Conservation (phyloP, 53 echinoderm and acorn worm species). For the Crossaster papposus region DNA sequence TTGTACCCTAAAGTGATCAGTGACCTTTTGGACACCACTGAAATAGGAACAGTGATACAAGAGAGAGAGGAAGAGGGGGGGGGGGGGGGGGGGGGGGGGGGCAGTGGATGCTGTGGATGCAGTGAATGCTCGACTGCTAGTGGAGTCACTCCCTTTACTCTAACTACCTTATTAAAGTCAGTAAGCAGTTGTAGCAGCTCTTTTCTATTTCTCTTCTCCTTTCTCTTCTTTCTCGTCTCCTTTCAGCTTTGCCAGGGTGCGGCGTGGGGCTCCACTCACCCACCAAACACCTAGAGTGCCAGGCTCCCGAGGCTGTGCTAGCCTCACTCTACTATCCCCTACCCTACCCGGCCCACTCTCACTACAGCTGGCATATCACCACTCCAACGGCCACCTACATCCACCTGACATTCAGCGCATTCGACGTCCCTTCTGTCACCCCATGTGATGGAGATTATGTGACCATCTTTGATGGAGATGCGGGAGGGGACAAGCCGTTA, state of each 20-base stretch:
- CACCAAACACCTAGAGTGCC: constrained; percentile 29
- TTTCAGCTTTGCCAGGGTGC: constrained; percentile 62
- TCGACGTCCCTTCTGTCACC: constrained; percentile 58
- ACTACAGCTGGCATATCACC: constrained; percentile 73
- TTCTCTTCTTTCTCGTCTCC: background rate
- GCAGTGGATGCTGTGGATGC: too few species aligned
- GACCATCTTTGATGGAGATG: constrained; percentile 37
- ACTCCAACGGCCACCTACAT: constrained; percentile 74
- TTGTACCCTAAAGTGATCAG: too few species aligned
- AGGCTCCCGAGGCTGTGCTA: constrained; percentile 46
- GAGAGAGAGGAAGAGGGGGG: too few species aligned
- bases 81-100: too few species aligned
- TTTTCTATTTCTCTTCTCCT: background rate
- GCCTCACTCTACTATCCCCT: constrained; percentile 60
- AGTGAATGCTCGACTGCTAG: too few species aligned
- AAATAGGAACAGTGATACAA: too few species aligned
- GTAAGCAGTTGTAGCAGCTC: background rate
- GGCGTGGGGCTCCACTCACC: constrained; percentile 58
- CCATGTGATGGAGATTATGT: constrained; percentile 47
- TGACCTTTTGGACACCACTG: too few species aligned
- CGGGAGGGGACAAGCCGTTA: background rate
- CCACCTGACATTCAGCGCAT: constrained; percentile 62
- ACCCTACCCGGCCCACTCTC: constrained; percentile 22
- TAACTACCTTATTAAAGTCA: background rate
- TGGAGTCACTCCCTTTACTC: background rate